Percentiles rank a stretch among this genome's conserved stretches.
phyloP scores from a whole-genome alignment of 2,888 invertebrate genomes.

The Thereva unica region DNA sequence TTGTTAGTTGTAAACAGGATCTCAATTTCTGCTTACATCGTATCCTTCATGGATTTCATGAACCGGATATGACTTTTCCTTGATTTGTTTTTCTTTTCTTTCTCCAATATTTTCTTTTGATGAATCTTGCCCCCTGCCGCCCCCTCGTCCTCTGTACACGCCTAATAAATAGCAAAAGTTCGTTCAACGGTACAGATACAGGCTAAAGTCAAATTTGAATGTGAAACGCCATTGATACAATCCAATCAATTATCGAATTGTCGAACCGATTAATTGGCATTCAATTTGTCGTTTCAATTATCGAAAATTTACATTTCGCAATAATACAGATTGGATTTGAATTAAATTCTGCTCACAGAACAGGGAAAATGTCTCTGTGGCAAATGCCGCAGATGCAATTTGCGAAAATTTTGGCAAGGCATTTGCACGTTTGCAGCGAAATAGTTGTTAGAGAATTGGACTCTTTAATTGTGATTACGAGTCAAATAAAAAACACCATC shows the following conservation, averaged over 20 bases:
- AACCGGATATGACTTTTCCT: conserved; percentile 15
- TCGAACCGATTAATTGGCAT: conserved; percentile 16
- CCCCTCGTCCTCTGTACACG: neutral
- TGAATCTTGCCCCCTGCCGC: neutral
- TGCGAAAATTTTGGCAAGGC: too few relatives aligned
- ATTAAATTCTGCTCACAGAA: too few relatives aligned
- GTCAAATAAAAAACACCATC: too few relatives aligned
- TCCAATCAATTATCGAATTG: conserved; percentile 25
- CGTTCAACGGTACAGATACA: neutral
- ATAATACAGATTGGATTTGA: neutral
- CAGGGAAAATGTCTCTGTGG: too few relatives aligned
- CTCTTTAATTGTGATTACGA: too few relatives aligned
- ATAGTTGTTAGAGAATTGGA: too few relatives aligned
- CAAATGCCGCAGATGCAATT: too few relatives aligned
- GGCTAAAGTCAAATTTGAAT: neutral
- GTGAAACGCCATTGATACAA: neutral
- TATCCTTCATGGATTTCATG: neutral
- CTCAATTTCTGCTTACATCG: too few relatives aligned
- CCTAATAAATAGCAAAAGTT: neutral
- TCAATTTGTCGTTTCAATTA: conserved; percentile 27
- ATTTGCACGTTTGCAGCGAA: too few relatives aligned
- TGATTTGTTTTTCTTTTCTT: neutral
- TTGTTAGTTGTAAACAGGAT: too few relatives aligned
- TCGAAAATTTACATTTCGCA: conserved; percentile 19
- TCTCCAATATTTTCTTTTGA: too few relatives aligned